Percentiles rank a stretch among this genome's conserved stretches.
phyloP scores from a whole-genome alignment of 2,888 invertebrate genomes.

The Julus scandinavius region DNA sequence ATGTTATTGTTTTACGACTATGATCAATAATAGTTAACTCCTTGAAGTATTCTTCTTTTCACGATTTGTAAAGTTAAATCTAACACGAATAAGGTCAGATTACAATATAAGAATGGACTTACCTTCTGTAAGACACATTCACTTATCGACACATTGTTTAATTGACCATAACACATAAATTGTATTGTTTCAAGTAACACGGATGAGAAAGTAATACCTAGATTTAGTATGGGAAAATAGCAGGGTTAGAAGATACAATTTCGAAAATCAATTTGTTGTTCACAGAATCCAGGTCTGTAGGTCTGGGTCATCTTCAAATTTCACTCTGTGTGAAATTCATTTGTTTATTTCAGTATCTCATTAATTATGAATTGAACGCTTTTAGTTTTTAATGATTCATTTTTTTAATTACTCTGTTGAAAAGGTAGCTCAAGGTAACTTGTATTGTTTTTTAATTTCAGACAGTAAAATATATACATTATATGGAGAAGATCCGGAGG shows the following conservation, averaged over 20 bases:
- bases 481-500: slow-evolving; percentile 85
- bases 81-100: neutral
- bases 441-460: slow-evolving; percentile 63
- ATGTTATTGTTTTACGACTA: neutral
- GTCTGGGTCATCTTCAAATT: neutral
- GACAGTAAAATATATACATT: slow-evolving; percentile 85
- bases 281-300: slow-evolving; percentile 16
- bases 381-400: neutral
- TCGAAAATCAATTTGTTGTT: neutral
- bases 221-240: neutral
- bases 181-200: neutral
- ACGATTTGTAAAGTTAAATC: neutral
- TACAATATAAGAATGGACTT: neutral
- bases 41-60: neutral
- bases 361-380: slow-evolving; percentile 5
- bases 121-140: neutral
- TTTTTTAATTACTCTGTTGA: no score
- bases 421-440: neutral
- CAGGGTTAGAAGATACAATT: neutral
- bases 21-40: no score
- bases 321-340: neutral
- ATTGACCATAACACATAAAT: neutral
- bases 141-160: neutral
- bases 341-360: neutral
- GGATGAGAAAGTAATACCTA: slow-evolving; percentile 9